Evolutionary conservation across 1,140 invertebrate genomes (phyloP).

Genomic region (Melitaea cinxia): DNA sequence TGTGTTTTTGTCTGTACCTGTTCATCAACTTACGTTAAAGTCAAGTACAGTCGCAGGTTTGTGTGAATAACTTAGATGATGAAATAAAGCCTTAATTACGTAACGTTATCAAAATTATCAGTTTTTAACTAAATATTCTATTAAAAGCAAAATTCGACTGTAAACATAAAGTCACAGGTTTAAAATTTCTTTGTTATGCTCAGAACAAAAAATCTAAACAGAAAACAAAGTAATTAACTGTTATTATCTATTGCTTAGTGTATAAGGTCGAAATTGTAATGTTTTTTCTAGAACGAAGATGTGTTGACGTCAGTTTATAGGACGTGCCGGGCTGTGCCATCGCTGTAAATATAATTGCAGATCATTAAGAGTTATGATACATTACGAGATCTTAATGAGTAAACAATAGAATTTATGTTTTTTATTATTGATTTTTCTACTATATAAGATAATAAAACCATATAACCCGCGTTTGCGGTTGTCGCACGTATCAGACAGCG

Average conservation of each 20-base stretch:
- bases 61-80: slow-evolving; percentile 56
- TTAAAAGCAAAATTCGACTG: background rate
- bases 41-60: slow-evolving; percentile 57
- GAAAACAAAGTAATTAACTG: background rate
- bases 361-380: slow-evolving; percentile 6
- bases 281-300: background rate
- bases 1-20: slow-evolving; percentile 47
- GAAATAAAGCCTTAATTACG: slow-evolving; percentile 21
- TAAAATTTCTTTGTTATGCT: background rate
- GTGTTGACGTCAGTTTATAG: slow-evolving; percentile 43
- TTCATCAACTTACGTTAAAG: slow-evolving; percentile 60
- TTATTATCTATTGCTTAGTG: background rate
- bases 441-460: no score
- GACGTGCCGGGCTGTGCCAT: slow-evolving; percentile 47
- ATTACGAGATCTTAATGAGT: slow-evolving; percentile 1
- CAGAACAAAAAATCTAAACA: background rate
- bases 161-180: slow-evolving; percentile 7
- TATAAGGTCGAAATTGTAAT: background rate
- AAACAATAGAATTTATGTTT: slow-evolving; percentile 5
- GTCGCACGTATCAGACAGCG: no score
- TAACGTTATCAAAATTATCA: slow-evolving; percentile 9
- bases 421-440: background rate
- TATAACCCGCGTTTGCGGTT: no score
- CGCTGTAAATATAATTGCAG: slow-evolving; percentile 14
- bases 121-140: background rate